A percentile compares a stretch with the other conserved stretches of the same genome.
Evolutionary conservation across 1,140 invertebrate genomes (phyloP).

Genomic region (Sipha flava): DNA sequence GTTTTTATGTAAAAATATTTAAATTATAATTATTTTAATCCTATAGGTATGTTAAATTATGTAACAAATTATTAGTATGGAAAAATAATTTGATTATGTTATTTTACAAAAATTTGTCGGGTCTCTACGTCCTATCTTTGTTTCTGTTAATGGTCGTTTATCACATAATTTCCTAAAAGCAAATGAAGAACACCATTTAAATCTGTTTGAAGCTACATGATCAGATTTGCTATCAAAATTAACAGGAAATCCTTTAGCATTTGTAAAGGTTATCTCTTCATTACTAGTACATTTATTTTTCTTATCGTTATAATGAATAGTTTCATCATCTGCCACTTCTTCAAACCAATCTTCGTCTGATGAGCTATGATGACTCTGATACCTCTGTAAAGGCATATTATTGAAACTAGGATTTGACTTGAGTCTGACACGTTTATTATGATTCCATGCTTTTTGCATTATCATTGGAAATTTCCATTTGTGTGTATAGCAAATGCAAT

Average conservation of each 20-base stretch:
- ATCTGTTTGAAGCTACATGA: neutral
- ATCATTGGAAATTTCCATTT: constrained; percentile 20
- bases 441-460: constrained; percentile 20
- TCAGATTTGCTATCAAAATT: neutral
- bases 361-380: constrained; percentile 43
- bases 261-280: neutral
- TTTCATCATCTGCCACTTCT: constrained; percentile 38
- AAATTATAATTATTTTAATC: neutral
- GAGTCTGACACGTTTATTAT: constrained; percentile 34
- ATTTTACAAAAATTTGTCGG: neutral
- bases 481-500: neutral
- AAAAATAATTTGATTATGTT: neutral
- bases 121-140: neutral
- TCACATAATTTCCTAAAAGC: neutral
- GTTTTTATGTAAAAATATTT: neutral
- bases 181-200: neutral
- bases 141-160: neutral
- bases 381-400: constrained; percentile 38
- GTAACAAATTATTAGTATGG: neutral
- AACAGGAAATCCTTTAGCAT: neutral
- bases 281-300: neutral
- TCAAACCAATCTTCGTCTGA: constrained; percentile 45
- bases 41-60: neutral
- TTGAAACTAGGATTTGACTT: constrained; percentile 38
- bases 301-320: neutral